Evolutionary conservation across 2,113 vertebrate species (phyloP).

Genomic region (Onychostruthus taczanowskii): DNA sequence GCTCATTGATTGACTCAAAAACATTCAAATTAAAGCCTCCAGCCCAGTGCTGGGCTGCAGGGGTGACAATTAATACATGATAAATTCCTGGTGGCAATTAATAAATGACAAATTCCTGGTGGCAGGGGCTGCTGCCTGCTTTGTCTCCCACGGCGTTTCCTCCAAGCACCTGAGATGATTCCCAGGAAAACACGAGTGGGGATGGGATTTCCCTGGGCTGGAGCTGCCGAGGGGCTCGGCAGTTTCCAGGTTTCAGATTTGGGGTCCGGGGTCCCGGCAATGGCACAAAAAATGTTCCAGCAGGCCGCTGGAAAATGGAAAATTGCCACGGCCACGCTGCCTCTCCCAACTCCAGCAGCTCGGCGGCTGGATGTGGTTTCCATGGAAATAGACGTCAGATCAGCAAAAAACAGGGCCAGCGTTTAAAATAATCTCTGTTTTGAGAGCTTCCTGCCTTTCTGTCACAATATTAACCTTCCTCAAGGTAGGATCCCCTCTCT

Average conservation of each 20-base stretch:
- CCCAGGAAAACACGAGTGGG: accelerated
- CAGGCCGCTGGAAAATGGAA: background rate
- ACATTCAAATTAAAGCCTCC: background rate
- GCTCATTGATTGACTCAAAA: background rate
- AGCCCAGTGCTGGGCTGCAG: background rate
- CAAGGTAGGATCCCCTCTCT: conserved; percentile 48
- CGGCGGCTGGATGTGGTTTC: conserved; percentile 71
- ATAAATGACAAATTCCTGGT: background rate
- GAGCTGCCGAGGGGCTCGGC: background rate
- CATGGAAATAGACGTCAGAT: conserved; percentile 81
- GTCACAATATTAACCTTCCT: conserved; percentile 73
- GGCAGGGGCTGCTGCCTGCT: background rate
- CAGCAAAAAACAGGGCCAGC: conserved; percentile 54
- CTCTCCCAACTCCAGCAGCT: conserved; percentile 67
- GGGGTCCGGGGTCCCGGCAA: background rate
- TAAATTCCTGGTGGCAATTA: background rate
- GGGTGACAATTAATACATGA: background rate
- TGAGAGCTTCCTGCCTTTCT: conserved; percentile 66
- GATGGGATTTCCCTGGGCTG: accelerated
- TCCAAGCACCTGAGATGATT: background rate
- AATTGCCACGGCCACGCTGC: background rate
- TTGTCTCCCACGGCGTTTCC: background rate
- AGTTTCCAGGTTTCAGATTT: background rate
- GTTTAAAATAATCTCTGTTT: conserved; percentile 77
- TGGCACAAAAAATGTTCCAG: background rate